phyloP scores from a whole-genome alignment of 1,140 invertebrate genomes.

The Listronotus bonariensis region DNA sequence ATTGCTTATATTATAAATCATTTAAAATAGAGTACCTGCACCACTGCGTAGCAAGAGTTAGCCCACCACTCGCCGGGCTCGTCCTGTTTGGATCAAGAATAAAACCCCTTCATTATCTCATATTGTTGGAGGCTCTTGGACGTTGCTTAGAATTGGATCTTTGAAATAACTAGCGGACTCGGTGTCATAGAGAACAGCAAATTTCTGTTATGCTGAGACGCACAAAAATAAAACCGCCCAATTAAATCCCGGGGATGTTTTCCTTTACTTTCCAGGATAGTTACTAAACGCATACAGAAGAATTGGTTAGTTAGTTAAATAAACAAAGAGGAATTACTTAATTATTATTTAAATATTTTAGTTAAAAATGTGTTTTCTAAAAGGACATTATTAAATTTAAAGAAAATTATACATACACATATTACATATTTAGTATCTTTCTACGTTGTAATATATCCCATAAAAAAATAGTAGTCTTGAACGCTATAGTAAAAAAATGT shows the following conservation, averaged over 20 bases:
- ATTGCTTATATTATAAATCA: background rate
- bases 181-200: conserved; percentile 23
- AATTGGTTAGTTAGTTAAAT: conserved; percentile 13
- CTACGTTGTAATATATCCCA: too few relatives aligned
- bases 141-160: conserved; percentile 36
- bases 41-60: conserved; percentile 21
- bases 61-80: background rate
- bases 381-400: too few relatives aligned
- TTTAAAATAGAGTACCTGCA: conserved; percentile 4
- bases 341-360: conserved; percentile 15
- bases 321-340: conserved; percentile 5
- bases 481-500: too few relatives aligned
- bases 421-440: too few relatives aligned
- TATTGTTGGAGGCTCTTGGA: conserved; percentile 30
- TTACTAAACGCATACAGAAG: background rate
- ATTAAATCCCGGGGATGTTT: background rate
- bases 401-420: too few relatives aligned
- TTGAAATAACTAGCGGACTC: conserved; percentile 29
- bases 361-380: too few relatives aligned
- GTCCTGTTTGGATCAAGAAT: conserved; percentile 28
- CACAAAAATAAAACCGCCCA: conserved; percentile 22
- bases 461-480: too few relatives aligned
- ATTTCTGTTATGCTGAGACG: conserved; percentile 23
- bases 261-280: conserved; percentile 2
- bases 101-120: conserved; percentile 37